Evolutionary conservation across 2,113 vertebrate genomes (phyloP), one percentile per base, ranked within the genome.

Genomic region (Aegypius monachus): DNA sequence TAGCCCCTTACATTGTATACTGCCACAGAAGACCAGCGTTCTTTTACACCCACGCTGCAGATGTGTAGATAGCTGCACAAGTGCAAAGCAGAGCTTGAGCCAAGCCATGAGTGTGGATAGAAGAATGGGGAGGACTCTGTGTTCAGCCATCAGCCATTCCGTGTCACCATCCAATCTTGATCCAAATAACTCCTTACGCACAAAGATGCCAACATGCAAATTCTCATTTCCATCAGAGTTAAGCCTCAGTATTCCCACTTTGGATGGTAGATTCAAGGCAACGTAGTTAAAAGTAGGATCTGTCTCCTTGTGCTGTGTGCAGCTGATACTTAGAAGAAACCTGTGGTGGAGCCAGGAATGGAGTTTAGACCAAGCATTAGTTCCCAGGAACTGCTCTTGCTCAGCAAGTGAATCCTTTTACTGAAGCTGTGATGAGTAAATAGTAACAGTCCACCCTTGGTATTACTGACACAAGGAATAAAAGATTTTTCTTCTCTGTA

Each of bases 121-220:
- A 65, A 78, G 61, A 23, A 42, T 5, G 17, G 18, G 20, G 11
- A 40, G 38, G 5, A 22, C 50, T 71, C 42, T 43, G 34, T 48
- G 32, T 61, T 66, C 65, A 62, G 45, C 72, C 55, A 47, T 42
- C 13, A 40, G 26, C 34, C 34, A 23, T 48, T 13, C 58, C 2
- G 0, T 61, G 34, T 42, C 19, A 45, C 52, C 36, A 72, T 2
- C 43, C 16, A 9, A 2, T 25, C 21, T 63, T 21, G 14, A 48
- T 47, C 50, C 68, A 63, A 59, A 8, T 5, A 56, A 29, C 1
- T 10, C 34, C 26, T 56, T 31, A 22, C 0, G 0, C 71, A 6
- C 16, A 19, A 3, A 5, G 8, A 4, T 12, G 2, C 55, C 47
- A 3, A 7, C 6, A 13, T 36, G 8, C 9, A 32, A 70, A 42